phyloP scores from a whole-genome alignment of 92 coral and sea anemone species.

The Zoanthus gigantus region DNA sequence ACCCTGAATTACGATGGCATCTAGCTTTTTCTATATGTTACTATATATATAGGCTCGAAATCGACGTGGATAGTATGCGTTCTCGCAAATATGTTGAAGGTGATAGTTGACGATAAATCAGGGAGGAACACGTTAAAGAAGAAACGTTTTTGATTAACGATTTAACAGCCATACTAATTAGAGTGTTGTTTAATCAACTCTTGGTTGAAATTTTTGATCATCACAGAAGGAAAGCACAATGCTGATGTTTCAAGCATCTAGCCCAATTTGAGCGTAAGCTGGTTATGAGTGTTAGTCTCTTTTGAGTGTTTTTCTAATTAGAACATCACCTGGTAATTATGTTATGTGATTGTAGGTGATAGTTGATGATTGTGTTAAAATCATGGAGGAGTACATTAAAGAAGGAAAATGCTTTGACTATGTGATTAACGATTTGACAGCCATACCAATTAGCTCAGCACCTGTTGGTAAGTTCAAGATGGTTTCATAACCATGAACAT shows the following conservation, averaged over 20 bases:
- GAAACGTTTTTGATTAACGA: constrained; percentile 77
- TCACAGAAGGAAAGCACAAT: too few species aligned
- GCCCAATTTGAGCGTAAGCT: too few species aligned
- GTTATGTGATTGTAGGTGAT: constrained; percentile 55
- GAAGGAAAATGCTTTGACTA: constrained; percentile 76
- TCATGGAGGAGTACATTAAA: constrained; percentile 66
- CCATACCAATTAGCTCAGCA: constrained; percentile 79
- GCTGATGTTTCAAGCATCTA: too few species aligned
- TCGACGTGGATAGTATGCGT: too few species aligned
- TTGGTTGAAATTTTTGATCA: too few species aligned
- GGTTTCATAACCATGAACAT: not conserved
- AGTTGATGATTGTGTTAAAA: constrained; percentile 76
- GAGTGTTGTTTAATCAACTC: too few species aligned
- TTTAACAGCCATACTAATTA: constrained; percentile 75
- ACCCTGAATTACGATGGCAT: too few species aligned
- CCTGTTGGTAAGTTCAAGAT: constrained; percentile 64
- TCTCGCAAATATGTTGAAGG: constrained; percentile 28
- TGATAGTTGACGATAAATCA: constrained; percentile 68
- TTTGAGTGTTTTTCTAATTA: too few species aligned
- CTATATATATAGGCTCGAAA: too few species aligned
- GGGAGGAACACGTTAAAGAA: constrained; percentile 68
- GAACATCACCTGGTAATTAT: too few species aligned
- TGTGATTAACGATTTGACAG: constrained; percentile 84
- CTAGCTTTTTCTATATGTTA: too few species aligned
- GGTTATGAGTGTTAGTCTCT: too few species aligned